Conservation (phyloP, 2,797 vertebrate species). For the Danio albolineatus region DNA sequence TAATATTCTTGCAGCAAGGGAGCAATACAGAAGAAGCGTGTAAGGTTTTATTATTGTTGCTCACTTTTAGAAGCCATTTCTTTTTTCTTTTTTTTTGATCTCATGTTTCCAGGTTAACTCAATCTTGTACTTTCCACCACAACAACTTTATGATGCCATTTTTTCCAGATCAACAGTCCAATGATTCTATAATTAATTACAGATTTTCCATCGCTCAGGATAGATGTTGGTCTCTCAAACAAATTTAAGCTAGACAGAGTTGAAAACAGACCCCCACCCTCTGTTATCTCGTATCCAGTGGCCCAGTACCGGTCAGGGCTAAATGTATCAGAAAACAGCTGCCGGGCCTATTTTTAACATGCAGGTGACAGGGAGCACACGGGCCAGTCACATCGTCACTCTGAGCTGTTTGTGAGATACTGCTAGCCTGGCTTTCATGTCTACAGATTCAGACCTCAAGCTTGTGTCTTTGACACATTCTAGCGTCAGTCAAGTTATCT, state of each 20-base stretch:
- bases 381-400: conserved; percentile 47
- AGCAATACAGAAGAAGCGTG: too few relatives aligned
- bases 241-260: conserved; percentile 26
- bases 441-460: conserved; percentile 17
- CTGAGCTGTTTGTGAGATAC: conserved; percentile 42
- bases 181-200: conserved; percentile 49
- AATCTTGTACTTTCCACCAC: conserved; percentile 40
- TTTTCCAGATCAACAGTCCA: conserved; percentile 35
- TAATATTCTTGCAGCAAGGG: too few relatives aligned
- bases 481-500: neutral
- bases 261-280: conserved; percentile 42
- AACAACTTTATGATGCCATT: conserved; percentile 30
- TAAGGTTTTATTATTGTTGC: too few relatives aligned
- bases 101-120: conserved; percentile 30
- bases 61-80: neutral
- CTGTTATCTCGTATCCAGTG: conserved; percentile 42
- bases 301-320: conserved; percentile 21
- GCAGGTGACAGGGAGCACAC: conserved; percentile 50
- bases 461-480: neutral
- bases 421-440: conserved; percentile 19
- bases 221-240: conserved; percentile 27
- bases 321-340: conserved; percentile 56
- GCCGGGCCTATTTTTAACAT: conserved; percentile 55
- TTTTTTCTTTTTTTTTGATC: conserved; percentile 27
- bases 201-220: conserved; percentile 42